Percentiles rank a stretch among this genome's conserved stretches.
These are phyloP conservation scores for Pitangus sulphuratus DNA, from an alignment of 2,797 vertebrate genomes.

Conservation along the genomic window DNA sequence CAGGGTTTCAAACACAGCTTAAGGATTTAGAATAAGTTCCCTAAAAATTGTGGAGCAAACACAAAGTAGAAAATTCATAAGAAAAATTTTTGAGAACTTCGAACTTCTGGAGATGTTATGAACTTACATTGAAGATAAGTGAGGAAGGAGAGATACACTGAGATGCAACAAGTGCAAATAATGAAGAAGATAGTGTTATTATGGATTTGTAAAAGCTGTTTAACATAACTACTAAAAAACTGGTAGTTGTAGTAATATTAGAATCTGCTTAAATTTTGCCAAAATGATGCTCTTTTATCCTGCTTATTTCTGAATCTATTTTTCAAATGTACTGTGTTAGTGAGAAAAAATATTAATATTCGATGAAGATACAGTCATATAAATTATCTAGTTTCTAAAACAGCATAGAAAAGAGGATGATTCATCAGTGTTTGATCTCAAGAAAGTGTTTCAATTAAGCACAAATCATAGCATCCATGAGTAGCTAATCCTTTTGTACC, in stretches of 20 bases:
- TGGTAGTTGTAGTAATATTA: background rate
- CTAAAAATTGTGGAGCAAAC: background rate
- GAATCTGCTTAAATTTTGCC: background rate
- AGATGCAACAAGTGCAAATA: background rate
- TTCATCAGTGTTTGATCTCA: constrained; percentile 28
- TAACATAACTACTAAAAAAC: background rate
- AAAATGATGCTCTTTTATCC: background rate
- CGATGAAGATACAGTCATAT: background rate
- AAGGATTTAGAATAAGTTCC: background rate
- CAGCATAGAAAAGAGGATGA: constrained; percentile 10
- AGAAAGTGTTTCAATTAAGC: background rate
- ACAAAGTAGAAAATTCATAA: background rate
- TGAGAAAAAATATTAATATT: constrained; percentile 18
- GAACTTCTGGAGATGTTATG: background rate
- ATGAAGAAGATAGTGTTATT: background rate
- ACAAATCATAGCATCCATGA: background rate
- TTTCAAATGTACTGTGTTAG: background rate
- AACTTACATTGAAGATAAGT: background rate
- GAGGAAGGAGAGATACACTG: background rate
- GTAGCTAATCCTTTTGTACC: background rate
- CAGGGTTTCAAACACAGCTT: background rate
- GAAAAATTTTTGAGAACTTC: background rate
- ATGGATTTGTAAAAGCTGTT: background rate
- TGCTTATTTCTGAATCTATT: background rate
- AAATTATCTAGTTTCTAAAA: constrained; percentile 34